Evolutionary conservation across 2,113 vertebrate genomes (phyloP), one percentile per base, ranked within the genome.

Genomic region (Myocastor coypus): DNA sequence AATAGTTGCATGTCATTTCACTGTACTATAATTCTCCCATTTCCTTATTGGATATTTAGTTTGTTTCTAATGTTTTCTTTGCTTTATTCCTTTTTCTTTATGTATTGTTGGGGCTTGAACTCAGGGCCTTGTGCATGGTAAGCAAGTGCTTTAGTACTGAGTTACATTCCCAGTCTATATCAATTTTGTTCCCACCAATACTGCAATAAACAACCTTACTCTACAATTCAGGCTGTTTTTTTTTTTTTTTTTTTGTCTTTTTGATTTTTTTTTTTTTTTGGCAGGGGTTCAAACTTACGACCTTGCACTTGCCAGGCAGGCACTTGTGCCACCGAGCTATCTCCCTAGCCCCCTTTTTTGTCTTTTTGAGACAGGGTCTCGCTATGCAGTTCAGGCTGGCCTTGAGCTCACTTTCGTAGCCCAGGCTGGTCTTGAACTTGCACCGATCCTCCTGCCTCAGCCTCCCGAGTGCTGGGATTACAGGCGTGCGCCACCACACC

Each of bases 1-100:
- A 57, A 95, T 93, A 78, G 52, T 80, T 95, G 5, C 42, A 69
- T 52, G 55, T 22, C 75, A 63, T 57, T 94, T 96, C 69, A 80
- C 11, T 78, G 13, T 50, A 75, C 16, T 16, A 17, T 68, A n/a
- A 80, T 89, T 3, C 22, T 16, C 46, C 3, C 30, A 10, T 83
- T 73, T 14, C 64, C 32, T 37, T 82, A 42, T 71, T 91, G 75
- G 24, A 75, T 73, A 68, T 50, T 95, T 92, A 86, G 52, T 26
- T 86, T 89, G 32, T 78, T 96, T 92, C 16, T 83, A 87, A 34
- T 85, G 12, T 42, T 42, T 75, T 42, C 24, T 20, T 40, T 75
- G 4, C 28, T 71, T 22, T 19, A 22, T 75, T 42, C 6, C 11
- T 42, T 42, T 80, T 55, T 81, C 32, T 57, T 42, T 42, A 1